These are phyloP conservation scores for Allobates femoralis DNA, from an alignment of 2,797 vertebrate genomes.

Conservation along the genomic window DNA sequence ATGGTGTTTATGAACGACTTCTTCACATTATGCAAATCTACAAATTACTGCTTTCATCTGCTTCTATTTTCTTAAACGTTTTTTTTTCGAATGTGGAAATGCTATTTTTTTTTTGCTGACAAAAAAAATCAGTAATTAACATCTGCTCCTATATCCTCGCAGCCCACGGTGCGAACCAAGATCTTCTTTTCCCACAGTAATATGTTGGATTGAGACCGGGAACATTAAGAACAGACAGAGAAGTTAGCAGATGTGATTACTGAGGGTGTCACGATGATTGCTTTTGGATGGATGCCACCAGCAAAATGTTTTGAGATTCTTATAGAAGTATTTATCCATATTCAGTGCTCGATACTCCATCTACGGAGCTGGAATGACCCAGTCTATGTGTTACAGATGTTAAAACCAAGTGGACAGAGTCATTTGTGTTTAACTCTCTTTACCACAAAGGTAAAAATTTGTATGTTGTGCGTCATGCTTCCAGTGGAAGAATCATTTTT, in stretches of 20 bases:
- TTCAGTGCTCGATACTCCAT: constrained; percentile 30
- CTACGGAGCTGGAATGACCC: constrained; percentile 34
- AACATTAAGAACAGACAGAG: constrained; percentile 55
- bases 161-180: constrained; percentile 31
- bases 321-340: constrained; percentile 53
- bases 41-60: not conserved
- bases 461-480: not conserved
- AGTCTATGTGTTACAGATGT: constrained; percentile 36
- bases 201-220: constrained; percentile 42
- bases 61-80: not conserved
- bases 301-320: constrained; percentile 45
- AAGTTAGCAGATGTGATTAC: constrained; percentile 60
- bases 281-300: constrained; percentile 47
- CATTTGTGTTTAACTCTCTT: not conserved
- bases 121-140: constrained; percentile 41
- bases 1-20: not conserved
- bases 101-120: not conserved
- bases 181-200: constrained; percentile 59
- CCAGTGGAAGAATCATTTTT: not conserved
- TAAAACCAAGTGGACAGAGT: constrained; percentile 1
- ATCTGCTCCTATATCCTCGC: constrained; percentile 36
- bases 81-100: not conserved
- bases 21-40: not conserved
- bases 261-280: constrained; percentile 56
- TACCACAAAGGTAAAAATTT: not conserved